Base-by-base conservation (phyloP, 2,797 vertebrate species). In the Hippoglossus hippoglossus region DNA sequence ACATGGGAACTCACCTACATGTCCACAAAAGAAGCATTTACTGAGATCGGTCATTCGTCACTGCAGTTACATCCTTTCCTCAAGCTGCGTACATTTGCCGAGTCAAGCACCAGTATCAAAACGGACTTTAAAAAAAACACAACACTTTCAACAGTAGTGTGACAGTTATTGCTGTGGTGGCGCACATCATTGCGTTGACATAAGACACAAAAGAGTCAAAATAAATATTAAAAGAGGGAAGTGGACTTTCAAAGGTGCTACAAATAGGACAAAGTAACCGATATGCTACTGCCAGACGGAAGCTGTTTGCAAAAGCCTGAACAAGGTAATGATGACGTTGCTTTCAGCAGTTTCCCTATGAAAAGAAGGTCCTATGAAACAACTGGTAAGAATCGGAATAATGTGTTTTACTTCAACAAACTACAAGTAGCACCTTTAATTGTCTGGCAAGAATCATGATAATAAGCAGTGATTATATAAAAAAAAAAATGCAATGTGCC, bases 121-220 rank as follows among this genome's bases (percentile, higher is more conserved):
- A 60, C 16, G 3, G 31, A 24, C 12, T 58, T 63, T 44, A 8
- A 46, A 44, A 77, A 67, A n/a, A 34, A 63, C 79, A 73, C 77
- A 71, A 22, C 26, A 65, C 39, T 67, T 67, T 78, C 19, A 70
- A 75, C 50, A 67, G 57, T 57, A 52, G 25, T 54, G 28, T 41
- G 25, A 85, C 50, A 59, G 63, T 86, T 90, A 92, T 90, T 92
- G 83, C 81, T 88, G 71, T 71, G 61, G 49, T 66, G 65, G 39
- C 54, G 59, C 28, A 79, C 1, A 52, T 66, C 19, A 67, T 24
- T 61, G 51, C 21, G 51, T 46, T 55, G 21, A 59, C 62, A 49
- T 18, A 39, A 47, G 47, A 83, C n/a, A 82, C 12, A 65, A 65
- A 22, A 39, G 60, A 50, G 15, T 61, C 44, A 54, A 73, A 80